Evolutionary conservation across 53 echinoderm and acorn worm species (phyloP).

Genomic region (Echinometra lucunter): DNA sequence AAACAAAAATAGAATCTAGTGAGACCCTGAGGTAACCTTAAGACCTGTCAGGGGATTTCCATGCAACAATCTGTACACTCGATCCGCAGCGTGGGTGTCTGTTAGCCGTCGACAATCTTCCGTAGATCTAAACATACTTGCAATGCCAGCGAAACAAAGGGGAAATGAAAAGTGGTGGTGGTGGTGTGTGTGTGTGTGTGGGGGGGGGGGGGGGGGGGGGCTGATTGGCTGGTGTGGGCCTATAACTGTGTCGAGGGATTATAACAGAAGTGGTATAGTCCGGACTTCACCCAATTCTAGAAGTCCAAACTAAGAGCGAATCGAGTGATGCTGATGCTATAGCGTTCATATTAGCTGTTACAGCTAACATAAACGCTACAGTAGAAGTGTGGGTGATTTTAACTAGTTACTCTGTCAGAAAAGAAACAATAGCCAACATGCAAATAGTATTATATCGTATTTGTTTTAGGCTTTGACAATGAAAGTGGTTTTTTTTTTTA

Average conservation of each 20-base stretch:
- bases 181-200: background rate
- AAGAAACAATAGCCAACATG: no score
- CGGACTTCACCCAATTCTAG: no score
- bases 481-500: background rate
- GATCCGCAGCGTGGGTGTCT: background rate
- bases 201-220: background rate
- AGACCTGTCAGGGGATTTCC: background rate
- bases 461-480: no score
- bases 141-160: background rate
- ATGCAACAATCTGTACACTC: background rate
- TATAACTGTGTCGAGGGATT: no score
- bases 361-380: no score
- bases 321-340: no score
- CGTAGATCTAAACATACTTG: slow-evolving; percentile 22
- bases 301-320: no score
- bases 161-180: background rate
- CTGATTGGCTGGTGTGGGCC: background rate
- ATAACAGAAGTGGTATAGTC: no score
- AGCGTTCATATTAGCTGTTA: no score
- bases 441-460: no score
- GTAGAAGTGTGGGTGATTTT: no score
- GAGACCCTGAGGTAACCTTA: background rate
- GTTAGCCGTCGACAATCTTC: slow-evolving; percentile 3
- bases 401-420: no score
- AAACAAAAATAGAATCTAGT: background rate